Evolutionary conservation across 35 echinoderm and acorn worm species (phyloP).

Genomic region (Nesometra sesokonis): DNA sequence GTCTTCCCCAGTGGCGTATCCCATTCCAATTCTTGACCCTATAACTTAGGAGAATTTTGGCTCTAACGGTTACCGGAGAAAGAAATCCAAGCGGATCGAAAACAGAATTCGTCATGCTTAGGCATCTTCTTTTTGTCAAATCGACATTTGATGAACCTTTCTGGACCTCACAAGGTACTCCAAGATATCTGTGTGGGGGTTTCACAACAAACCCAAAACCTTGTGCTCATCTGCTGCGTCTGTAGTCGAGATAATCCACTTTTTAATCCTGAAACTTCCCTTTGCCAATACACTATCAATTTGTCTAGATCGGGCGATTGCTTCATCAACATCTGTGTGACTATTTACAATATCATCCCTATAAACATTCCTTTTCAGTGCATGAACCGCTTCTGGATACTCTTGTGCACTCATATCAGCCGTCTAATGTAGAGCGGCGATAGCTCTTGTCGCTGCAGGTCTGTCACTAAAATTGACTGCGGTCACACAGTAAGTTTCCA

Average conservation of each 20-base stretch:
- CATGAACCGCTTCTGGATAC: too few species aligned
- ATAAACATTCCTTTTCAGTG: not conserved
- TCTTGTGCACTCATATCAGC: slow-evolving; percentile 8
- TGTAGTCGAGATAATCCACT: not conserved
- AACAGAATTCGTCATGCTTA: slow-evolving; percentile 10
- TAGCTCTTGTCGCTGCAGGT: slow-evolving; percentile 24
- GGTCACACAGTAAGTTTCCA: slow-evolving; percentile 15
- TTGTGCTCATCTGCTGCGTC: too few species aligned
- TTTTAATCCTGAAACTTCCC: not conserved
- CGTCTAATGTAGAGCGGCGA: slow-evolving; percentile 18
- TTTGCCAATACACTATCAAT: not conserved
- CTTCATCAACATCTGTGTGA: not conserved
- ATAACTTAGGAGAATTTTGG: slow-evolving; percentile 41
- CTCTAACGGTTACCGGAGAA: slow-evolving; percentile 31
- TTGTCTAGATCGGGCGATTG: not conserved
- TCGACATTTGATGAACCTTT: too few species aligned
- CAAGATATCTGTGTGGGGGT: too few species aligned
- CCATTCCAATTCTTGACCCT: slow-evolving; percentile 30
- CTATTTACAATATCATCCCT: too few species aligned
- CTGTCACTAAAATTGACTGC: slow-evolving; percentile 25
- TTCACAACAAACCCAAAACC: too few species aligned
- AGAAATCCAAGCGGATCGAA: slow-evolving; percentile 27
- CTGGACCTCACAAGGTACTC: too few species aligned
- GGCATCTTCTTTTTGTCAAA: slow-evolving; percentile 1
- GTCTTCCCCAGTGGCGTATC: slow-evolving; percentile 15